Evolutionary conservation across 2,113 vertebrate species (phyloP).

Genomic region (Rynchops niger): DNA sequence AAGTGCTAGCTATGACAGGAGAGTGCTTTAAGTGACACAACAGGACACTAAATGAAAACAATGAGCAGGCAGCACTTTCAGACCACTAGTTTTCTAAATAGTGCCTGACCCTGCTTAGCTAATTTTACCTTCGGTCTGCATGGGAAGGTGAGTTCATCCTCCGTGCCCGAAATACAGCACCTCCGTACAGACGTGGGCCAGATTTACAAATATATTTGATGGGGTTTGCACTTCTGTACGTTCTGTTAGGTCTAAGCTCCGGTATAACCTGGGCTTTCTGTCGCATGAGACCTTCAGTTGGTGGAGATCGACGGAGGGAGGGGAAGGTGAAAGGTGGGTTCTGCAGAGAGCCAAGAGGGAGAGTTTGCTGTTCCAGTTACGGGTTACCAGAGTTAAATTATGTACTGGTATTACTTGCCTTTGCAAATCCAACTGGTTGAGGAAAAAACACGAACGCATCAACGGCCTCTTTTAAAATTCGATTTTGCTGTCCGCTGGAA

Average conservation of each 20-base stretch:
- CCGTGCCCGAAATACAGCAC: neutral
- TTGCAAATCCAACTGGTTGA: neutral
- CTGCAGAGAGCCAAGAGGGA: neutral
- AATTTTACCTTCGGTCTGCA: neutral
- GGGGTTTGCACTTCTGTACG: neutral
- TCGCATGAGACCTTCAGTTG: neutral
- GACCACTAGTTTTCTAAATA: neutral
- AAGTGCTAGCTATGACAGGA: neutral
- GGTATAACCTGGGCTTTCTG: neutral
- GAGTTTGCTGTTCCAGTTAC: neutral
- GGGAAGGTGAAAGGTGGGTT: neutral
- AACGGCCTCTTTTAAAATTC: neutral
- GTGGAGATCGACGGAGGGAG: neutral
- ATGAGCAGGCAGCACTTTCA: neutral
- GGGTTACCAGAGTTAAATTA: no score
- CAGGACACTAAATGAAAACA: neutral
- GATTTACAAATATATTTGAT: neutral
- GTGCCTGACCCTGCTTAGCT: neutral
- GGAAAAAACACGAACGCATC: rapidly evolving
- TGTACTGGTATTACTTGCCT: neutral
- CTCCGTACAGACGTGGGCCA: neutral
- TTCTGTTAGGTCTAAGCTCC: neutral
- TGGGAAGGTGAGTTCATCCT: neutral
- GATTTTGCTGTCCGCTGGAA: neutral
- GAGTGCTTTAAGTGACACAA: neutral